Conservation (phyloP, 2,888 invertebrate genomes). For the Agonopterix alstromeriana region DNA sequence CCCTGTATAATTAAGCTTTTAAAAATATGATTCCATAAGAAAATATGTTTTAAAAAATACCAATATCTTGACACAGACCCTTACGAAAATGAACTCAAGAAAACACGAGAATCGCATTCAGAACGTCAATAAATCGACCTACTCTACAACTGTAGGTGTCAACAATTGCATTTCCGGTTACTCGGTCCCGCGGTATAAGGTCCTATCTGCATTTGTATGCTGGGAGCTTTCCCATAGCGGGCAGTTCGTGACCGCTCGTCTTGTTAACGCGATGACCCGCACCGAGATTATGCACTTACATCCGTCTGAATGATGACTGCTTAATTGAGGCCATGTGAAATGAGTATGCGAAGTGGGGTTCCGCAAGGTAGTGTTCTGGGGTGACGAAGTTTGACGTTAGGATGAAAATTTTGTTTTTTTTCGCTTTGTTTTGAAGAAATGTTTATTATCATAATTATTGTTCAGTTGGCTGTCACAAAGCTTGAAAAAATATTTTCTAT, state of each 20-base stretch:
- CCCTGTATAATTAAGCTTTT: no score
- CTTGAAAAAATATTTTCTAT: no score
- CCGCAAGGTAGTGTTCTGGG: no score
- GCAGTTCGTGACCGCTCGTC: slow-evolving; percentile 70
- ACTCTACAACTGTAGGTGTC: slow-evolving; percentile 5
- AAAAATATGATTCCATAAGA: no score
- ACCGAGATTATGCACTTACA: slow-evolving; percentile 70
- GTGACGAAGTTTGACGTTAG: no score
- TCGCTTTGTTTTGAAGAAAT: no score
- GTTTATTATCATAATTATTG: no score
- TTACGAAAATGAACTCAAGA: not conserved
- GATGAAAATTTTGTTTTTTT: no score
- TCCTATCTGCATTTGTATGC: slow-evolving; percentile 63
- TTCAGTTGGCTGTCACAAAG: no score
- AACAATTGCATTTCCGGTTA: slow-evolving; percentile 9
- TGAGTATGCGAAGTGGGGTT: slow-evolving; percentile 12
- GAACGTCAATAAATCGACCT: not conserved
- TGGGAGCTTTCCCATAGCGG: slow-evolving; percentile 74
- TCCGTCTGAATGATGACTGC: slow-evolving; percentile 67
- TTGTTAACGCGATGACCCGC: slow-evolving; percentile 70
- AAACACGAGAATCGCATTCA: not conserved
- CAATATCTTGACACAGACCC: no score
- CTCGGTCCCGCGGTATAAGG: slow-evolving; percentile 35
- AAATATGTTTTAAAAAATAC: no score
- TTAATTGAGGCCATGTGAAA: slow-evolving; percentile 66